Conservation (phyloP, 2,797 vertebrate species). For the Centropyge bicolor region DNA sequence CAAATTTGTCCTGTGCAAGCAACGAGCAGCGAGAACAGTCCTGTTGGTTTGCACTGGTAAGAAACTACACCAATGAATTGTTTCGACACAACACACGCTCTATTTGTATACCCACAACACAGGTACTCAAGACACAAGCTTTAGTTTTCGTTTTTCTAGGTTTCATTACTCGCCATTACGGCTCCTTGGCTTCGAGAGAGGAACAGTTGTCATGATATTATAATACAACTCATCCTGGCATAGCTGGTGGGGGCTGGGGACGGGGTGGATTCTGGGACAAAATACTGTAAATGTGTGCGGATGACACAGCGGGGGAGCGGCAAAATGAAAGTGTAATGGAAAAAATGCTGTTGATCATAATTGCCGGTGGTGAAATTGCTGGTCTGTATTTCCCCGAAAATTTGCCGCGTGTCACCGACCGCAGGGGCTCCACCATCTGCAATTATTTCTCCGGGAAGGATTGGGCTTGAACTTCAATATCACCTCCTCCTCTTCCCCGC, state of each 20-base stretch:
- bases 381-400: conserved; percentile 64
- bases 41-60: not conserved
- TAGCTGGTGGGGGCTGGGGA: conserved; percentile 2
- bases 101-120: not conserved
- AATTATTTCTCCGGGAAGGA: conserved; percentile 75
- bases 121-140: not conserved
- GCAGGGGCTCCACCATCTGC: conserved; percentile 62
- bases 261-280: conserved; percentile 22
- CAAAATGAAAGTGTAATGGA: conserved; percentile 54
- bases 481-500: conserved; percentile 29
- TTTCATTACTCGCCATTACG: not conserved
- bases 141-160: not conserved
- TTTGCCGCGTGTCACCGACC: conserved; percentile 42
- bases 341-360: conserved; percentile 65
- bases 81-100: not conserved
- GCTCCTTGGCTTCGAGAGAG: conserved; percentile 24
- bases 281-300: conserved; percentile 34
- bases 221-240: conserved; percentile 19
- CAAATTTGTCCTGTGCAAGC: not conserved
- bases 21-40: not conserved
- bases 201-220: conserved; percentile 32
- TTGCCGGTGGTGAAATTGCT: conserved; percentile 63
- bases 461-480: conserved; percentile 68
- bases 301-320: conserved; percentile 41
- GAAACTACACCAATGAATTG: not conserved